Conservation (phyloP, 2,888 invertebrate genomes). For the Cartodere bifasciata region DNA sequence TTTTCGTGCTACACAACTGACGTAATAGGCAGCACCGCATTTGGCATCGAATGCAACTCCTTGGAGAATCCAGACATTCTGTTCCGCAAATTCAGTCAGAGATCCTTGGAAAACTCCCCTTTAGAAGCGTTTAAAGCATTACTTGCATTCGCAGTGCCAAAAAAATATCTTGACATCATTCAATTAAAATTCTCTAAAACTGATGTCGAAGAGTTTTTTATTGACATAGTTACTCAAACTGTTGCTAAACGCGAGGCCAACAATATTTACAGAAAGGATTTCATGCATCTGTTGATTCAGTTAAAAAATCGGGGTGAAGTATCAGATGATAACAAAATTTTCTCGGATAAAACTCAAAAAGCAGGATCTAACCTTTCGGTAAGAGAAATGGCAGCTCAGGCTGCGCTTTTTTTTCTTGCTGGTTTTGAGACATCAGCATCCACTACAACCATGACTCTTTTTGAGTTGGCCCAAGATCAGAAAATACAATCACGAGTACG, state of each 20-base stretch:
- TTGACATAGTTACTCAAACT: conserved; percentile 31
- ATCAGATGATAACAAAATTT: conserved; percentile 25
- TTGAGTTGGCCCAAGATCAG: conserved; percentile 37
- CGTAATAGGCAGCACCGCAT: conserved; percentile 43
- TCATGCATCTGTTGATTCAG: conserved; percentile 40
- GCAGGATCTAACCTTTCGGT: conserved; percentile 13
- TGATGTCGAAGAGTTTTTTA: conserved; percentile 31
- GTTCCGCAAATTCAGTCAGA: conserved; percentile 27
- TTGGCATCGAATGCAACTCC: conserved; percentile 43
- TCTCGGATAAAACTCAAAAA: conserved; percentile 5
- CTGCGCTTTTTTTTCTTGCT: conserved; percentile 42
- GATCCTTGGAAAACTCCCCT: conserved; percentile 10
- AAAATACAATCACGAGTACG: conserved; percentile 34
- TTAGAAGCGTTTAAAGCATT: not conserved
- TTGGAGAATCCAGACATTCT: conserved; percentile 38
- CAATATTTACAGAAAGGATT: conserved; percentile 38
- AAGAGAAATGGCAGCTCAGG: conserved; percentile 36
- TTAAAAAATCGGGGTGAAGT: conserved; percentile 31
- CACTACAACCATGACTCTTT: conserved; percentile 40
- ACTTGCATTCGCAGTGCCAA: not conserved
- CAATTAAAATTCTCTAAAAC: conserved; percentile 16
- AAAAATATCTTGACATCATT: conserved; percentile 9
- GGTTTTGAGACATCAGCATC: conserved; percentile 50
- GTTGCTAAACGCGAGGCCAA: conserved; percentile 35
- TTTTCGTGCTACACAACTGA: conserved; percentile 44